Conservation (phyloP, 2,797 vertebrate species). For the Xerus rutilus region DNA sequence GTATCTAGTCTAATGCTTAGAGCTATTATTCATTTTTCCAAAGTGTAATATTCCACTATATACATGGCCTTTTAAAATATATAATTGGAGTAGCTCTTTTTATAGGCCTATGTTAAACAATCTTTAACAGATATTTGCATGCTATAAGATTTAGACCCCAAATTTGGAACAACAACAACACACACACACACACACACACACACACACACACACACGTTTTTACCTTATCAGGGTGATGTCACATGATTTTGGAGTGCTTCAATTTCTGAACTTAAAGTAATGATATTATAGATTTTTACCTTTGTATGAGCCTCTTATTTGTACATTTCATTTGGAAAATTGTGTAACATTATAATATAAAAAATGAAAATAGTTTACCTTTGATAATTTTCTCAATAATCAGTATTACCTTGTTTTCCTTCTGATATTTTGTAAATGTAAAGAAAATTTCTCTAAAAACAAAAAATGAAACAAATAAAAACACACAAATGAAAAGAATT, state of each 20-base stretch:
- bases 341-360: background rate
- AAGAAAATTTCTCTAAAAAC: background rate
- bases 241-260: background rate
- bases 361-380: background rate
- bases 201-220: background rate
- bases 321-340: too few species aligned
- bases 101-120: background rate
- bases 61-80: background rate
- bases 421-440: rapidly evolving
- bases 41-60: background rate
- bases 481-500: background rate
- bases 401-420: background rate
- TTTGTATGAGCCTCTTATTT: background rate
- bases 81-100: background rate
- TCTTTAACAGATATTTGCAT: background rate
- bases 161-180: background rate
- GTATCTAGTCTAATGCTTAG: background rate
- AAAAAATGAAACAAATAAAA: background rate
- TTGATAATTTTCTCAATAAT: background rate
- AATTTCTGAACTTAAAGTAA: background rate
- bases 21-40: background rate
- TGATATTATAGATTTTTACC: background rate
- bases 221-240: background rate
- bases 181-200: too few species aligned
- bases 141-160: background rate